Conservation (phyloP, 2,888 invertebrate species). For the Diploptera punctata region DNA sequence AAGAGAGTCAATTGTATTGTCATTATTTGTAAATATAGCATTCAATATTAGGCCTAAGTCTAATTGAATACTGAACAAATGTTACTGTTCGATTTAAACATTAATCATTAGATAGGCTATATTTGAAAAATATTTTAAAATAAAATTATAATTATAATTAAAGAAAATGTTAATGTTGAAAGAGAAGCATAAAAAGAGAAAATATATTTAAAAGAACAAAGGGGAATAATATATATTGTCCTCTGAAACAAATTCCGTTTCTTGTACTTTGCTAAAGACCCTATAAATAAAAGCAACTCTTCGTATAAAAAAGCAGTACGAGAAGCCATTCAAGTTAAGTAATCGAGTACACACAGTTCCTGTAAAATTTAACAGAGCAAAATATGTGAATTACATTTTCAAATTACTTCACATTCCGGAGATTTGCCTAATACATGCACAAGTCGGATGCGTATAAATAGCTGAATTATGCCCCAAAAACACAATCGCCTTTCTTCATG, state of each 20-base stretch:
- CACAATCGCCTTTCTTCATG: no score
- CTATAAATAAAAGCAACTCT: conserved; percentile 19
- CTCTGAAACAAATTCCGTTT: conserved; percentile 19
- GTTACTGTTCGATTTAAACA: no score
- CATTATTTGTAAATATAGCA: no score
- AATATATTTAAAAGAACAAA: conserved; percentile 20
- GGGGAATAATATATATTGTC: conserved; percentile 27
- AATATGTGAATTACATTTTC: neutral
- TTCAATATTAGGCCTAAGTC: no score
- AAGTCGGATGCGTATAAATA: no score
- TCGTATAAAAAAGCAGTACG: neutral
- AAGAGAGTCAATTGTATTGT: no score
- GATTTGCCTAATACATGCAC: no score
- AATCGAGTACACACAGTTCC: conserved; percentile 9
- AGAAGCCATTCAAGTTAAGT: conserved; percentile 23
- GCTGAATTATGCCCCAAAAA: no score
- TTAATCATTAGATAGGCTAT: no score
- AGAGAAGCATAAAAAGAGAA: neutral
- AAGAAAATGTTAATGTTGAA: neutral
- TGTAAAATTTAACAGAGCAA: neutral
- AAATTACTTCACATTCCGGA: neutral
- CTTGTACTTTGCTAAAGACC: conserved; percentile 24
- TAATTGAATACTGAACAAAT: no score
- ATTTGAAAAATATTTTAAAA: no score
- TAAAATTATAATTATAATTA: conserved; percentile 25